These are phyloP conservation scores for Microdon myrmicae DNA, from an alignment of 2,888 invertebrate genomes.

Conservation along the genomic window DNA sequence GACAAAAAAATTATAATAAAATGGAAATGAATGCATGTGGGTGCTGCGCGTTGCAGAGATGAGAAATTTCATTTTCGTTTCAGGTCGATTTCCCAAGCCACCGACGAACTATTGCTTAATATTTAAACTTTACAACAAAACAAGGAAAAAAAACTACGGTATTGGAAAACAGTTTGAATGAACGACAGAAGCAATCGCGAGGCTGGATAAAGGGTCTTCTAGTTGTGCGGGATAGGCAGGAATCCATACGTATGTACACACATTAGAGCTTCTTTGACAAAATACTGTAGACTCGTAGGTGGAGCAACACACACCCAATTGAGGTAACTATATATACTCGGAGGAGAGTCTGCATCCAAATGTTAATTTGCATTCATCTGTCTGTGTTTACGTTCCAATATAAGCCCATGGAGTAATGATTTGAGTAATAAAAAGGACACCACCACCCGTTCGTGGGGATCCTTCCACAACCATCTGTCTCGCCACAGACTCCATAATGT, in stretches of 20 bases:
- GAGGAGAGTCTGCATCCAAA: too few relatives aligned
- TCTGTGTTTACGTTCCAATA: constrained; percentile 45
- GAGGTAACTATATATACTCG: too few relatives aligned
- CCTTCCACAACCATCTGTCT: too few relatives aligned
- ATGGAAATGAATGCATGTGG: constrained; percentile 24
- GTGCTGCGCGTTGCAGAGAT: constrained; percentile 32
- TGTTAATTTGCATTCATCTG: constrained; percentile 33
- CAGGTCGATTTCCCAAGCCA: constrained; percentile 18
- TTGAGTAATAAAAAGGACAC: constrained; percentile 17
- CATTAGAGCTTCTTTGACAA: constrained; percentile 34
- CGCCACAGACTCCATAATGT: too few relatives aligned
- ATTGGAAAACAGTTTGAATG: not conserved
- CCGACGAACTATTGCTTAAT: constrained; percentile 29
- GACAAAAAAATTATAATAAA: constrained; percentile 10
- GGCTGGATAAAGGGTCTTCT: constrained; percentile 17
- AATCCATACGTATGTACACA: constrained; percentile 35
- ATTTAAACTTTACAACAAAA: too few relatives aligned
- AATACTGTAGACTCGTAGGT: constrained; percentile 26
- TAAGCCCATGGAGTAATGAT: constrained; percentile 40
- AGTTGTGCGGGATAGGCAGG: constrained; percentile 46
- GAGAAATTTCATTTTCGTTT: constrained; percentile 45
- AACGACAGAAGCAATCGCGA: constrained; percentile 2
- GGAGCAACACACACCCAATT: too few relatives aligned
- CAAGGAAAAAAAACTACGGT: too few relatives aligned
- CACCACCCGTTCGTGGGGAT: too few relatives aligned